Percentiles rank a stretch among this genome's conserved stretches.
Conservation (phyloP, 2,113 vertebrate genomes). For the Cranoglanis bouderius region DNA sequence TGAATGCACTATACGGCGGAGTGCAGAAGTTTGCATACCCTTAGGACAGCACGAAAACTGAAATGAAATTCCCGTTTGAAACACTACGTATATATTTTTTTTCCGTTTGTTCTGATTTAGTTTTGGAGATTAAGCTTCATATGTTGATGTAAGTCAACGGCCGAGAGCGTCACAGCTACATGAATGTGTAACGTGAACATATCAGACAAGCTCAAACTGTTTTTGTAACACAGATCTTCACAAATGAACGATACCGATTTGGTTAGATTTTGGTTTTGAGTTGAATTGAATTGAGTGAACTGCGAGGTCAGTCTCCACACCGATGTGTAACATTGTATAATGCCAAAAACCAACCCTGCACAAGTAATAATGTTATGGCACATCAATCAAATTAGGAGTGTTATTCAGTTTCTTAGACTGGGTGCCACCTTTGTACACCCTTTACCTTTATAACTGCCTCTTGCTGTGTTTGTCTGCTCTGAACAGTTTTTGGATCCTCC, state of each 20-base stretch:
- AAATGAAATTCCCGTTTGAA: not conserved
- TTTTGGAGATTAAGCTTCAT: not conserved
- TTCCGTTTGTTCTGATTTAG: not conserved
- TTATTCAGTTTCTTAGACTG: not conserved
- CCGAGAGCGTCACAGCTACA: not conserved
- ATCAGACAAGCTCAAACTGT: not conserved
- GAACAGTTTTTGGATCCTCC: not conserved
- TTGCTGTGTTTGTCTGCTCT: not conserved
- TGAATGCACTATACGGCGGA: not conserved
- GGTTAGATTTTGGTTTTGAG: not conserved
- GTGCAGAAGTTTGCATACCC: not conserved
- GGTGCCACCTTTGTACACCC: not conserved
- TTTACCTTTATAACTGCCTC: not conserved
- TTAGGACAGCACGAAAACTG: not conserved
- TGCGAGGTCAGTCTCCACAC: not conserved
- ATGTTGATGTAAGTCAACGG: not conserved
- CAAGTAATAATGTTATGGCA: not conserved
- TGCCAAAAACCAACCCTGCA: not conserved
- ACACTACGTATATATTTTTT: not conserved
- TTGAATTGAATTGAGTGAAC: not conserved
- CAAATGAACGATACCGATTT: rapidly evolving
- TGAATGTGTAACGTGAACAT: not conserved
- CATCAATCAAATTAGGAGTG: not conserved
- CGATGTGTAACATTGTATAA: not conserved
- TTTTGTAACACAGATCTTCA: not conserved